Evolutionary conservation across 2,797 vertebrate genomes (phyloP), one percentile per base, ranked within the genome.

Genomic region (Chloroceryle inda): DNA sequence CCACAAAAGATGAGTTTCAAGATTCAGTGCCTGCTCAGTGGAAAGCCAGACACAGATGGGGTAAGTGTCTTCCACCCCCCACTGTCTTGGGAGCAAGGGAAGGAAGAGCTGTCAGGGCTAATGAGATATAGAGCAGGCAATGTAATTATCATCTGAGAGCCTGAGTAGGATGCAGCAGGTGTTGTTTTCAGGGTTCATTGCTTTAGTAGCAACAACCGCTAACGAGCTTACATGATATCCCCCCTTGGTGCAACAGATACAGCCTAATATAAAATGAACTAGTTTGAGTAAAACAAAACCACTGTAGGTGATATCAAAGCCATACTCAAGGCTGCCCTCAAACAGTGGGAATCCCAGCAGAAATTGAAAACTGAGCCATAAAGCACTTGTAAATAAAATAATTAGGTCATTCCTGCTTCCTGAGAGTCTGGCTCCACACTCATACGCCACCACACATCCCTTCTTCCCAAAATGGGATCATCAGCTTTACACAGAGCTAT

Each of bases 71-170:
- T 75, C 15, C 49, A 11, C 49, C 47, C 47, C 47, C 2, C 3
- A 16, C 14, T 6, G 5, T 47, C 73, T 62, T 44, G 42, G 85
- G 61, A 94, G 33, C 13, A 59, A 68, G 73, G 22, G 37, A 89
- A 91, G 31, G 67, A 75, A 74, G 38, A 86, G 21, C 73, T 88
- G 87, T 74, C 61, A 84, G 31, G 59, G 50, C 20, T 91, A 88
- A 88, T 78, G 73, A 91, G 66, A 24, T 55, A 14, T 27, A 56
- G 29, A 90, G 55, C 47, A 62, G 79, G 37, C 83, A 56, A 92
- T 81, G 59, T 52, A 91, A 95, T 89, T 94, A 92, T 47, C 35
- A 78, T 73, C 50, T 84, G 62, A 81, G 38, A 94, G 62, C 62
- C 77, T 63, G 82, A 81, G 44, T 20, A 87, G 82, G 61, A 85